phyloP scores from a whole-genome alignment of 2,113 vertebrate species.

The Rallus limicola region DNA sequence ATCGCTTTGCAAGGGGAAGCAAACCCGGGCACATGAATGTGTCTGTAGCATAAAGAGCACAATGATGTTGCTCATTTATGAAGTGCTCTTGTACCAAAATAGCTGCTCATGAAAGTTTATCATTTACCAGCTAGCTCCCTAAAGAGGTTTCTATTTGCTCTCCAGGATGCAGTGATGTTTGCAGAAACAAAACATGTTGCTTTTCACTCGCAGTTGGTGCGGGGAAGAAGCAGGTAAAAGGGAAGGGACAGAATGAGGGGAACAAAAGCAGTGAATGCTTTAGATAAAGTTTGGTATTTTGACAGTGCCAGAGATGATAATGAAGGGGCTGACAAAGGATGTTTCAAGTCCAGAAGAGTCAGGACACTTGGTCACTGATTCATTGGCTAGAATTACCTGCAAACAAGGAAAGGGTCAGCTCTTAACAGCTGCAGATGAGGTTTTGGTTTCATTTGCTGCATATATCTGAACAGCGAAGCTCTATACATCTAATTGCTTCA shows the following conservation, averaged over 20 bases:
- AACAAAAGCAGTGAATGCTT: background rate
- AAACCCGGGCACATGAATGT: background rate
- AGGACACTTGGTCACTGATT: background rate
- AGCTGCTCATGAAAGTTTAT: background rate
- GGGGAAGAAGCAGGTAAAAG: background rate
- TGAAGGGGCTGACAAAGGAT: background rate
- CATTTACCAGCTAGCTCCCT: background rate
- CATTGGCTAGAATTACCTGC: background rate
- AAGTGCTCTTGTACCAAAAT: background rate
- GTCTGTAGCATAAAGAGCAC: background rate
- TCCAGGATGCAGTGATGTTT: background rate
- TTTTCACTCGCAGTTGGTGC: background rate
- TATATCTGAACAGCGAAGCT: background rate
- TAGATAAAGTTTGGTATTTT: background rate
- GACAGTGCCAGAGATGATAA: background rate
- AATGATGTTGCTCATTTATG: background rate
- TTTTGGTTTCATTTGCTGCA: background rate
- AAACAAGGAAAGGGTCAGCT: background rate
- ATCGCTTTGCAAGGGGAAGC: background rate
- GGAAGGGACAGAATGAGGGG: background rate
- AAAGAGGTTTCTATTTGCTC: background rate
- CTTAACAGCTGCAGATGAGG: background rate
- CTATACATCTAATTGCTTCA: background rate
- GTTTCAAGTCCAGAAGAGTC: background rate
- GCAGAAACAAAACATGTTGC: background rate